Conservation (phyloP, 2,888 invertebrate species). For the Amblyjoppa fuscipennis region DNA sequence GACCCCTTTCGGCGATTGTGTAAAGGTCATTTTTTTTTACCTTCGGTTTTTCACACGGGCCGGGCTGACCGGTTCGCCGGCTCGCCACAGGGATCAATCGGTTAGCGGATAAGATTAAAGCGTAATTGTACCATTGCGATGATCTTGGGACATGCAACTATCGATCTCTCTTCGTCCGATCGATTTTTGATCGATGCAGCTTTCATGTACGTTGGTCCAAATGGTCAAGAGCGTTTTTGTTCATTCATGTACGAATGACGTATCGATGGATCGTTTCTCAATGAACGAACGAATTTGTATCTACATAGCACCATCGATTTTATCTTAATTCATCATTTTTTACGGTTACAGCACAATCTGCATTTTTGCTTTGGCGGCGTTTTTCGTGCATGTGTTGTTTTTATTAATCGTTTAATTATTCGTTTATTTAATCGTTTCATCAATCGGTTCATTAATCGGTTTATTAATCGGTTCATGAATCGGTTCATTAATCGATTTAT, state of each 20-base stretch:
- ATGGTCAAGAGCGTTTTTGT: background rate
- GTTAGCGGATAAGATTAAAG: background rate
- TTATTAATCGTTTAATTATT: too few relatives aligned
- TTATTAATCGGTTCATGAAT: too few relatives aligned
- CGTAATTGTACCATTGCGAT: background rate
- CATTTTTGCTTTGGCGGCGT: too few relatives aligned
- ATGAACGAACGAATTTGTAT: background rate
- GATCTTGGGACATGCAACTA: background rate
- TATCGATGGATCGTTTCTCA: background rate
- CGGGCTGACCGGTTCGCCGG: too few relatives aligned
- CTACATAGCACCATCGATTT: background rate
- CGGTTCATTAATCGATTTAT: too few relatives aligned
- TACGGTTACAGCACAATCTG: background rate
- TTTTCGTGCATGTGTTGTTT: too few relatives aligned
- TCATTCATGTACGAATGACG: background rate
- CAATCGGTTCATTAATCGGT: too few relatives aligned
- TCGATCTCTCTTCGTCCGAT: background rate
- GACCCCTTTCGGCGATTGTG: background rate
- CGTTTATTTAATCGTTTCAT: too few relatives aligned
- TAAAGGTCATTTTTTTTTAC: constrained; percentile 4
- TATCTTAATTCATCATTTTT: background rate
- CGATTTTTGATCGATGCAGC: background rate
- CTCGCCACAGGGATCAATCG: background rate
- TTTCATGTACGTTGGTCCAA: background rate
- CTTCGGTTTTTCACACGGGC: background rate